Evolutionary conservation across 2,797 vertebrate genomes (phyloP).

Genomic region (Columba guinea): DNA sequence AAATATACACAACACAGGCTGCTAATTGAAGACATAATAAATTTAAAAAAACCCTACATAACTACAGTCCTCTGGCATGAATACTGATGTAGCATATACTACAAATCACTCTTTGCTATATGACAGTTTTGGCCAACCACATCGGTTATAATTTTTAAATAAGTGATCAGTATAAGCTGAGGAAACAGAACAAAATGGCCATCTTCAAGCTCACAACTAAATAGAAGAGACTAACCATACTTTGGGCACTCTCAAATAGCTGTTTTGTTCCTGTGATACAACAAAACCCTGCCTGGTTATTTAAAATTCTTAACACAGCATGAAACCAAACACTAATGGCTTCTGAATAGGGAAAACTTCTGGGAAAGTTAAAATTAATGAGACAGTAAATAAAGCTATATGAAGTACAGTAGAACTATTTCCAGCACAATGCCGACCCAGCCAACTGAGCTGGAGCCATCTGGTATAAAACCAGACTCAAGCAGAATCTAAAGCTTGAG

Average conservation of each 20-base stretch:
- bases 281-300: neutral
- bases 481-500: conserved; percentile 7
- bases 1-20: neutral
- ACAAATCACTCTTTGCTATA: neutral
- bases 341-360: conserved; percentile 63
- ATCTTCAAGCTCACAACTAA: neutral
- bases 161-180: neutral
- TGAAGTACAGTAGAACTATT: conserved; percentile 49
- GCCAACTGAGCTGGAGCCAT: conserved; percentile 54
- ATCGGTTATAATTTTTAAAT: neutral
- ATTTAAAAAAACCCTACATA: neutral
- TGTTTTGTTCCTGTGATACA: neutral
- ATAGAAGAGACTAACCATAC: neutral
- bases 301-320: conserved; percentile 34
- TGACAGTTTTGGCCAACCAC: neutral
- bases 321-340: conserved; percentile 48
- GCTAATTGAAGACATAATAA: neutral
- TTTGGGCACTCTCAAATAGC: neutral
- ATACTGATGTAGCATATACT: neutral
- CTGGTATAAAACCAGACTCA: conserved; percentile 49
- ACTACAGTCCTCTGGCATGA: neutral
- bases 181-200: neutral
- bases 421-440: conserved; percentile 43
- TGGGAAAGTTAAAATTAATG: conserved; percentile 73
- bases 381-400: conserved; percentile 63